These are phyloP conservation scores for Epirrhoe alternata DNA, from an alignment of 2,888 invertebrate species.

Conservation along the genomic window DNA sequence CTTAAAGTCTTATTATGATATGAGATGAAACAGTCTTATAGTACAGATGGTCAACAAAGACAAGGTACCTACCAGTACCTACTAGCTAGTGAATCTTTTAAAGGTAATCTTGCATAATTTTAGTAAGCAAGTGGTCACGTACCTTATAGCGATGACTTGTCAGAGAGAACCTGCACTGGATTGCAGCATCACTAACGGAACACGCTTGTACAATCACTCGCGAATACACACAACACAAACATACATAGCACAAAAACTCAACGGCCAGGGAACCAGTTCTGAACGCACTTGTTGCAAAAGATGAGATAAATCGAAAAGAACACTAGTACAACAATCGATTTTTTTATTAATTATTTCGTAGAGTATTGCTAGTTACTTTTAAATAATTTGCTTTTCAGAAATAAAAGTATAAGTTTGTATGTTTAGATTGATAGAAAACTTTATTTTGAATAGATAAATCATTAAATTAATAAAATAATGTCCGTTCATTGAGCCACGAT, in stretches of 20 bases:
- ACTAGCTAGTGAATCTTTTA: constrained; percentile 2
- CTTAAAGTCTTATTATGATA: not conserved
- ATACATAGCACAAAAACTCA: constrained; percentile 75
- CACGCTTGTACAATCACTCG: constrained; percentile 63
- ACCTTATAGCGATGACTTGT: constrained; percentile 60
- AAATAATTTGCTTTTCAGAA: constrained; percentile 58
- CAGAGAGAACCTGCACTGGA: constrained; percentile 56
- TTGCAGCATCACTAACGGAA: constrained; percentile 69
- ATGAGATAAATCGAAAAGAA: constrained; percentile 68
- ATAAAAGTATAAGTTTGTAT: constrained; percentile 63
- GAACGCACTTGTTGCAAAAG: constrained; percentile 76
- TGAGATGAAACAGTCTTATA: constrained; percentile 11
- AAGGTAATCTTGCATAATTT: constrained; percentile 55
- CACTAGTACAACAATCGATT: constrained; percentile 73
- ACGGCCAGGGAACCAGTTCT: constrained; percentile 77
- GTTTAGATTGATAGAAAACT: constrained; percentile 47
- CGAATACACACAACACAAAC: constrained; percentile 60
- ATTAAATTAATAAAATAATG: constrained; percentile 46
- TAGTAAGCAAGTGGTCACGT: constrained; percentile 52
- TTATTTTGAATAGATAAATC: constrained; percentile 36
- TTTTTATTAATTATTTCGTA: constrained; percentile 60
- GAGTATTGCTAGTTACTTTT: constrained; percentile 43
- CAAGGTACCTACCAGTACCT: too few relatives aligned
- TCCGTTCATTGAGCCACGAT: constrained; percentile 68
- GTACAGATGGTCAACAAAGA: not conserved